These are phyloP conservation scores for Drosophila pectinifera DNA, from an alignment of 1,140 invertebrate genomes.

Conservation along the genomic window DNA sequence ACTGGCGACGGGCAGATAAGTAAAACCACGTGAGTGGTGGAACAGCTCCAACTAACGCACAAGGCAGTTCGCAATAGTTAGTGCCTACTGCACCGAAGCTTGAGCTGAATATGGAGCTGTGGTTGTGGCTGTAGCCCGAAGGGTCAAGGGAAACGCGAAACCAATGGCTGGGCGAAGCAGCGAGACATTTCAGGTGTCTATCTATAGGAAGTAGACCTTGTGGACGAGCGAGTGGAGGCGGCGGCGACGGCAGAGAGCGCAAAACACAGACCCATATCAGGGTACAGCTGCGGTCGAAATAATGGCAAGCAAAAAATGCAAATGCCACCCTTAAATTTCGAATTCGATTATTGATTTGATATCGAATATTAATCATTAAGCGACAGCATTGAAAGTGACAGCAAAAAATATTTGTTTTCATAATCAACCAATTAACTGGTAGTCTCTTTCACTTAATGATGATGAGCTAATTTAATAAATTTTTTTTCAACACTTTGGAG, in stretches of 20 bases:
- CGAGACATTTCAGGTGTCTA: constrained; percentile 72
- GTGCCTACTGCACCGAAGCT: constrained; percentile 1
- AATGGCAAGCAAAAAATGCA: not conserved
- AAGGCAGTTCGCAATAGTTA: constrained; percentile 1
- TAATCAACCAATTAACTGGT: not conserved
- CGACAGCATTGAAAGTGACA: not conserved
- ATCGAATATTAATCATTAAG: not conserved
- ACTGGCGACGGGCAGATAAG: constrained; percentile 24
- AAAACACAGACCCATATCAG: constrained; percentile 17
- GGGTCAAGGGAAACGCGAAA: constrained; percentile 14
- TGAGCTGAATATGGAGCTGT: constrained; percentile 15
- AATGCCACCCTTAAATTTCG: constrained; percentile 3
- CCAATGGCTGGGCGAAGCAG: constrained; percentile 21
- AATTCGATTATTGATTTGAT: not conserved
- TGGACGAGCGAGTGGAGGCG: constrained; percentile 28
- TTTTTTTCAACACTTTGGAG: no score
- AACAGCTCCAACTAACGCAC: constrained; percentile 2
- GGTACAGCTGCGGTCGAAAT: constrained; percentile 6
- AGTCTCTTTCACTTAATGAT: not conserved
- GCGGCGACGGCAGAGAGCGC: constrained; percentile 24
- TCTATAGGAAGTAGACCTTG: constrained; percentile 36
- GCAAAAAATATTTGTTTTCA: not conserved
- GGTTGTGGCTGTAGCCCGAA: constrained; percentile 11
- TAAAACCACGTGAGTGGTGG: constrained; percentile 35
- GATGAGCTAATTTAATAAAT: not conserved